Base-by-base conservation (phyloP, 1,140 invertebrate species). In the Zophobas morio region DNA sequence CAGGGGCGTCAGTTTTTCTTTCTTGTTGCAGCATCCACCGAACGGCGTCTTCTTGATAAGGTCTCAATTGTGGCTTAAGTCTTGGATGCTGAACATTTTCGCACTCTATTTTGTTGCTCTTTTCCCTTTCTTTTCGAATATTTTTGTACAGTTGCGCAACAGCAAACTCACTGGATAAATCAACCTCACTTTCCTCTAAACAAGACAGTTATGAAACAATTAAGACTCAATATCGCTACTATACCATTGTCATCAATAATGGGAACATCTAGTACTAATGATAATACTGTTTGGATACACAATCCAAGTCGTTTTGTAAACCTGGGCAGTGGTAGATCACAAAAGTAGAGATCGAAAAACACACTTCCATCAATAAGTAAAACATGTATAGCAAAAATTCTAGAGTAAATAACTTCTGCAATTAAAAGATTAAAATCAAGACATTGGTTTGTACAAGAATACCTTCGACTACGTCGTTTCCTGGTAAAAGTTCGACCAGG, bases 21-120 rank as follows among this genome's bases (percentile, higher is more conserved):
- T 93, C 92, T 75, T 88, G 85, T 8, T 84, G 73, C 1, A 94
- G 78, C 92, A 95, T 94, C 94, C 94, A 95, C 40, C 82, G 81
- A 0, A 95, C 91, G 56, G 92, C 92, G 46, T 88, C 80, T 79
- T 87, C 83, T 84, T 95, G 94, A 84, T 95, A 95, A 2, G 88
- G 87, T 72, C 93, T 85, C n/a, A 95, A 83, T 53, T 79, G 83
- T 32, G 88, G 87, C 75, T 80, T 82, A 39, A 86, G 81, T 51
- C 73, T 47, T 4, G 60, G 42, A 79, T 84, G 77, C 53, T 83
- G 79, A 8, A 83, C 74, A 74, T 81, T 74, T 47, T 74, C 57
- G 2, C 47, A 35, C 32, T 74, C 46, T 34, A 53, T 6, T 51
- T 76, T 39, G 1, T 66, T 36, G 51, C 78, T 37, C 73, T 60